Percentiles rank a stretch among this genome's conserved stretches.
Evolutionary conservation across 2,113 vertebrate genomes (phyloP).

Genomic region (Lophochroa leadbeateri): DNA sequence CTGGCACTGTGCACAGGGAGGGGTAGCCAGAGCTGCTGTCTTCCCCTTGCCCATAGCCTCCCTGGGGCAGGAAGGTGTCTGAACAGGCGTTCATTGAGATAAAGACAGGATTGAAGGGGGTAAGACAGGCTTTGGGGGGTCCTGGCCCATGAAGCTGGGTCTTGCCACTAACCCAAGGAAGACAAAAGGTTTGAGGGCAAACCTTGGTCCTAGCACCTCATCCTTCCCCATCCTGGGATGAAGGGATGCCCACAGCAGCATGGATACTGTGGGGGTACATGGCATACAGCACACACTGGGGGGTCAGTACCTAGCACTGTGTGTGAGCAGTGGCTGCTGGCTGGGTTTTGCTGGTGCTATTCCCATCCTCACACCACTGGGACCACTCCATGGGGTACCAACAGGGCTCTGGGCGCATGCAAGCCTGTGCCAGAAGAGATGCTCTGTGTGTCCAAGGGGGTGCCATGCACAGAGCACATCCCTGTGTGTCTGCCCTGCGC

Average conservation of each 20-base stretch:
- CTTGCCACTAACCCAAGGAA: neutral
- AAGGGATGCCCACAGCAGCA: neutral
- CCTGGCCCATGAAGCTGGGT: neutral
- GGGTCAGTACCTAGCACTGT: neutral
- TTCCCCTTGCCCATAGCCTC: neutral
- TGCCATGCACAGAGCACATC: neutral
- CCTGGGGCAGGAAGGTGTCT: neutral
- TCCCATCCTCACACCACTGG: neutral
- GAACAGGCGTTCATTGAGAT: neutral
- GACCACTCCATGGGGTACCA: neutral
- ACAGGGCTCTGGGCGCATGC: fast-evolving
- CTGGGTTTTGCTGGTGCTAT: neutral
- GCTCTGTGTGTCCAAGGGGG: neutral
- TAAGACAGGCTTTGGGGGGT: neutral
- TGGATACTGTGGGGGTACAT: neutral
- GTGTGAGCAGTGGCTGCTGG: neutral
- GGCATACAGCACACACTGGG: no score
- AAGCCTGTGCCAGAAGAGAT: neutral
- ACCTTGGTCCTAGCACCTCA: neutral
- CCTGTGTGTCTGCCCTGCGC: neutral
- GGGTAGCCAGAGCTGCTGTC: neutral
- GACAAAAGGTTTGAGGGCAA: fast-evolving
- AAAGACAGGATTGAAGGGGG: fast-evolving
- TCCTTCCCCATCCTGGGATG: neutral
- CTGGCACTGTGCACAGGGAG: neutral